phyloP scores from a whole-genome alignment of 2,797 vertebrate species.

The Rachycentron canadum region DNA sequence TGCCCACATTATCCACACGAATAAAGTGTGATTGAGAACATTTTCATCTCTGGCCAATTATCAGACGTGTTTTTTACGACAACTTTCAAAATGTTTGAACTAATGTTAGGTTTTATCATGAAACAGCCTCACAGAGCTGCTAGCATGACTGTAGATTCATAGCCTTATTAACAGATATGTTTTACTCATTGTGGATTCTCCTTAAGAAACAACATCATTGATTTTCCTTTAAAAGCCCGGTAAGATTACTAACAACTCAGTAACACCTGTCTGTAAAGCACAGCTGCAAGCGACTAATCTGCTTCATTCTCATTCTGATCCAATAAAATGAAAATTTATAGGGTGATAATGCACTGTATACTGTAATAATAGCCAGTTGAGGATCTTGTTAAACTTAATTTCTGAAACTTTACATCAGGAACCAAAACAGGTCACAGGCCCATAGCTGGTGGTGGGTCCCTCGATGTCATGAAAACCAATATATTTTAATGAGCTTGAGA shows the following conservation, averaged over 20 bases:
- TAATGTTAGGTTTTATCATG: no score
- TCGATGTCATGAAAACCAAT: conserved; percentile 65
- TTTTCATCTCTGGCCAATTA: no score
- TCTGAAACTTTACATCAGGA: conserved; percentile 63
- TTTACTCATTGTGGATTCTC: neutral
- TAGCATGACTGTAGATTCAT: neutral
- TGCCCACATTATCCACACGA: no score
- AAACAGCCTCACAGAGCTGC: no score
- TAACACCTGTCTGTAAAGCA: conserved; percentile 1
- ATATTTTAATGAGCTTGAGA: conserved; percentile 76
- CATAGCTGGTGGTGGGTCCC: conserved; percentile 48
- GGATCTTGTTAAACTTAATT: conserved; percentile 57
- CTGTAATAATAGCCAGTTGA: conserved; percentile 48
- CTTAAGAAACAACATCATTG: neutral
- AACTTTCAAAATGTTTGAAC: no score
- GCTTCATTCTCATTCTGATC: conserved; percentile 30
- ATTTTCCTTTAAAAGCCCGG: neutral
- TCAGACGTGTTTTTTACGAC: no score
- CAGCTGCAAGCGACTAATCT: conserved; percentile 5
- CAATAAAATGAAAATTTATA: conserved; percentile 40
- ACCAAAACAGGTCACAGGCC: conserved; percentile 58
- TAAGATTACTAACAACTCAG: neutral
- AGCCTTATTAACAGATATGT: neutral
- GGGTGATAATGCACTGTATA: conserved; percentile 45
- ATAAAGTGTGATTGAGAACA: no score